phyloP scores from a whole-genome alignment of 2,797 vertebrate species.

The Mormyrus proboscirostris region DNA sequence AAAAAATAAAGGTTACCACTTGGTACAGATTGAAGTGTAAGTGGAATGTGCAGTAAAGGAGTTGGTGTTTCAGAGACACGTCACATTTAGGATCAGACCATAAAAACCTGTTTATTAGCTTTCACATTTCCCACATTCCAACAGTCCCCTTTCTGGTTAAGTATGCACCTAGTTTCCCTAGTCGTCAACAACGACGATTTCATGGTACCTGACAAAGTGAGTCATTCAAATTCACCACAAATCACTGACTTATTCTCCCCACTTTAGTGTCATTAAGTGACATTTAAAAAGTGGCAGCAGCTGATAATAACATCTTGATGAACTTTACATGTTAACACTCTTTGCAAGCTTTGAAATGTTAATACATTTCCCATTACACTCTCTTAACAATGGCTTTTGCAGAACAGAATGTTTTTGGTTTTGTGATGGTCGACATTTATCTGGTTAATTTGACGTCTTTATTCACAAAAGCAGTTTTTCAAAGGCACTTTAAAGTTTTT shows the following conservation, averaged over 20 bases:
- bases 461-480: background rate
- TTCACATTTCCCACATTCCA: background rate
- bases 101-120: background rate
- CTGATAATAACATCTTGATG: background rate
- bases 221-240: slow-evolving; percentile 2
- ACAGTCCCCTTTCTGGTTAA: background rate
- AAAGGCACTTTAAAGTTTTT: background rate
- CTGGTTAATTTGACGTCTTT: background rate
- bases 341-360: background rate
- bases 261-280: background rate
- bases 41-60: background rate
- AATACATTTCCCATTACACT: background rate
- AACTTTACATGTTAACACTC: background rate
- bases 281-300: background rate
- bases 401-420: background rate
- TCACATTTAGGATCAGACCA: background rate
- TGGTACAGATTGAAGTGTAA: background rate
- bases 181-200: background rate
- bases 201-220: background rate
- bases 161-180: background rate
- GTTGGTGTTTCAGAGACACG: background rate
- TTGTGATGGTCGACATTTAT: slow-evolving; percentile 1
- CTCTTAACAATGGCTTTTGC: background rate
- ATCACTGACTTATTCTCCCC: background rate
- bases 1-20: too few species aligned